Base-by-base conservation (phyloP, 2,888 invertebrate genomes). In the Elegia similella region DNA sequence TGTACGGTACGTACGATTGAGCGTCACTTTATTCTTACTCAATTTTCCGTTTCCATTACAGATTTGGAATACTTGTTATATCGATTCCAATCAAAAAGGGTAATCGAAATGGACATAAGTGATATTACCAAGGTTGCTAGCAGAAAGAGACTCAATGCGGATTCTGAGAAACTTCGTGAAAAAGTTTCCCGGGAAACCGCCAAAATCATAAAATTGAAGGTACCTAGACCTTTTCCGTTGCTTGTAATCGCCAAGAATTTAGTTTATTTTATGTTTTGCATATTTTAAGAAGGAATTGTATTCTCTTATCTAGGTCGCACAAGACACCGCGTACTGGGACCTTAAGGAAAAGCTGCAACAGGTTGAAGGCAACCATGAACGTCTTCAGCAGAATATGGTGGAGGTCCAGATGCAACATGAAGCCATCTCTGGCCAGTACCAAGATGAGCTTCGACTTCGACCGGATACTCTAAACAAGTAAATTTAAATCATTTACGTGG, bases 401-500 rank as follows among this genome's bases (percentile, higher is more conserved):
- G 82, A 87, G 15, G 75, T 86, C 32, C 88, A 89, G 69, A 88
- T 88, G 89, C 82, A 88, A 70, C 73, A 85, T 64, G 89, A 88
- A 65, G 72, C 80, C 16, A 70, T 84, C 55, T 88, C 88, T 30
- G 80, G 81, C 2, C 78, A 78, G 60, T 83, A 84, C 67, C 82
- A 86, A 68, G 80, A 82, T 2, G 89, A 89, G 61, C 71, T 87
- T 54, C 75, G 86, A 0, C 72, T 73, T n/a, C 76, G 88, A 0
- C 84, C 87, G 1, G 88, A 88, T 65, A 84, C 79, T 0, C 67
- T 86, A 5, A 86, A 88, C 65, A 85, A 82, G 88, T 87, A 59
- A 23, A 5, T 23, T 23, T 5, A n/a, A n/a, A n/a, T n/a, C n/a
- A n/a, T n/a, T n/a, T n/a, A n/a, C n/a, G n/a, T n/a, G n/a, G n/a